A percentile compares a stretch with the other conserved stretches of the same genome.
Conservation (phyloP, 2,797 vertebrate species). For the Sardinella longiceps region DNA sequence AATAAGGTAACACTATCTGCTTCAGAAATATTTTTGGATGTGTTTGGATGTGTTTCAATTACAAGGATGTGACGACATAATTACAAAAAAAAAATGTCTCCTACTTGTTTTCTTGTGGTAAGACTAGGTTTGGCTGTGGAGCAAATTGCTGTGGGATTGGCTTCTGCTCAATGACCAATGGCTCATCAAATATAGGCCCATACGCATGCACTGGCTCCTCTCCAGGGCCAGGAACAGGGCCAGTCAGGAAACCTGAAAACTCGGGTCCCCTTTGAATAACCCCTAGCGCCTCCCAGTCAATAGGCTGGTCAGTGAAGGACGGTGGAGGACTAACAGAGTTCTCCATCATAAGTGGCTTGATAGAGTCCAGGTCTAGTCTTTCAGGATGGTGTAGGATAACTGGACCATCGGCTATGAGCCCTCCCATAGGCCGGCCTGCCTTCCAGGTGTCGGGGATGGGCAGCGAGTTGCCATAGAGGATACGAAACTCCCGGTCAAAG, state of each 20-base stretch:
- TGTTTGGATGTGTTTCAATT: too few relatives aligned
- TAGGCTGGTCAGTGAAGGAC: slow-evolving; percentile 48
- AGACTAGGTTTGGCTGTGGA: background rate
- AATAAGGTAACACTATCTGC: too few relatives aligned
- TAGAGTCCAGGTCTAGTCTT: background rate
- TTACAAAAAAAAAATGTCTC: background rate
- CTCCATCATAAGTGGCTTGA: slow-evolving; percentile 34
- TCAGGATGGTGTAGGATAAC: slow-evolving; percentile 36
- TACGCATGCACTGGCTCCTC: background rate
- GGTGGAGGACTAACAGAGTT: slow-evolving; percentile 54
- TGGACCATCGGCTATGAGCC: slow-evolving; percentile 32
- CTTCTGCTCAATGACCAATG: background rate
- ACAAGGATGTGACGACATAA: background rate
- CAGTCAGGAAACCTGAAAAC: too few relatives aligned
- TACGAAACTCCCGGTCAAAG: slow-evolving; percentile 86
- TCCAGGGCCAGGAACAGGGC: background rate
- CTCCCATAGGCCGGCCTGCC: background rate
- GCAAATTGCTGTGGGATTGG: background rate
- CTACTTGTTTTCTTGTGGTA: background rate
- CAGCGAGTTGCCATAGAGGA: slow-evolving; percentile 79
- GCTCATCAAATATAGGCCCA: background rate
- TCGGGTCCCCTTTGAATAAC: slow-evolving; percentile 53
- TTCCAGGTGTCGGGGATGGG: slow-evolving; percentile 63
- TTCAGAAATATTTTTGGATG: background rate
- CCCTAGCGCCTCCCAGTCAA: slow-evolving; percentile 78